A percentile compares a stretch with the other conserved stretches of the same genome.
Evolutionary conservation across 2,113 vertebrate genomes (phyloP).

Genomic region (Chiloscyllium plagiosum): DNA sequence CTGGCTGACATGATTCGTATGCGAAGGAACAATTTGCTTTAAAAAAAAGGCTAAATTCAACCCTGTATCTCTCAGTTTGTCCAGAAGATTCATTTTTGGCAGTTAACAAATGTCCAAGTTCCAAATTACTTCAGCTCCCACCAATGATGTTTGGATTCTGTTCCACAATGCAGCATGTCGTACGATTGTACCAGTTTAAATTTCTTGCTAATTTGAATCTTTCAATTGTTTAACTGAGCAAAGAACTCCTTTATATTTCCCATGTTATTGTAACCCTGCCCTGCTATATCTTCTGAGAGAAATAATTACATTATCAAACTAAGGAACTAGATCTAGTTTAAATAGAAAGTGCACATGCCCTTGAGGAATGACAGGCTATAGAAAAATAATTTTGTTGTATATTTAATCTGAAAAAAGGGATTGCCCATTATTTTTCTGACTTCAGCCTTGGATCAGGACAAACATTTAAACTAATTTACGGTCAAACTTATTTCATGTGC

Average conservation of each 20-base stretch:
- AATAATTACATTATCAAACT: conserved; percentile 34
- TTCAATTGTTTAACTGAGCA: conserved; percentile 12
- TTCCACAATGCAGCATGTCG: not conserved
- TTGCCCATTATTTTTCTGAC: not conserved
- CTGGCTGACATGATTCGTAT: too few species aligned
- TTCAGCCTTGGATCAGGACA: not conserved
- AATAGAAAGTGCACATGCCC: not conserved
- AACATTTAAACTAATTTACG: not conserved
- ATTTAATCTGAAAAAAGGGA: not conserved
- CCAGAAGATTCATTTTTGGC: not conserved
- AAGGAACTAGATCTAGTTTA: conserved; percentile 21
- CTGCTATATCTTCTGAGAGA: not conserved
- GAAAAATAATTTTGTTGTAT: not conserved
- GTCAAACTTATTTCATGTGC: not conserved
- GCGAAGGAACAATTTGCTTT: too few species aligned
- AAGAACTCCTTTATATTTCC: conserved; percentile 16
- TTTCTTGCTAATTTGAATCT: conserved; percentile 7
- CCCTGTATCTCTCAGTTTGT: not conserved
- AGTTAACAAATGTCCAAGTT: not conserved
- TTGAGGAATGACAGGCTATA: not conserved
- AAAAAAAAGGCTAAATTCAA: too few species aligned
- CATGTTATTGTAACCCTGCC: conserved; percentile 22
- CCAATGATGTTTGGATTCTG: not conserved
- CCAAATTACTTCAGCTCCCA: conserved; percentile 9
- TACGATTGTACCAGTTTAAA: not conserved